A percentile compares a stretch with the other conserved stretches of the same genome.
Conservation (phyloP, 2,797 vertebrate genomes). For the Lacerta viridis region DNA sequence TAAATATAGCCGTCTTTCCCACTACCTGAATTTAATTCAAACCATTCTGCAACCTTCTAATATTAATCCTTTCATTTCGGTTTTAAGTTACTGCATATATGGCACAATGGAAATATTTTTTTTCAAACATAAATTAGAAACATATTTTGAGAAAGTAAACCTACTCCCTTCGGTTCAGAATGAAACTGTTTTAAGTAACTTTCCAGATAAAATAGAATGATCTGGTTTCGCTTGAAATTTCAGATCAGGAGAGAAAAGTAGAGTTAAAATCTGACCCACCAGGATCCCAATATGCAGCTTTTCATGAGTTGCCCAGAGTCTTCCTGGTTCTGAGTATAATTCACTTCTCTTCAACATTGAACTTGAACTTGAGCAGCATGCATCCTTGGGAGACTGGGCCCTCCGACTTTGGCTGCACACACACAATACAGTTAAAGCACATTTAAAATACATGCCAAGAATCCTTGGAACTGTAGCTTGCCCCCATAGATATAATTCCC, state of each 20-base stretch:
- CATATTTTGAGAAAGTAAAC: constrained; percentile 75
- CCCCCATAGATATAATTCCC: background rate
- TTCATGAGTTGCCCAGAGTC: constrained; percentile 17
- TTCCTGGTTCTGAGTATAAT: background rate
- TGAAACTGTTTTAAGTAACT: constrained; percentile 78
- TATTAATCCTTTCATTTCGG: constrained; percentile 84
- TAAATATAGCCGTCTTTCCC: constrained; percentile 76
- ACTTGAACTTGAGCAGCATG: background rate
- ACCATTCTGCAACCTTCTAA: constrained; percentile 82
- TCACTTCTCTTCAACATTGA: background rate
- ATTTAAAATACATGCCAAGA: background rate
- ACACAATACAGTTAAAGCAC: background rate
- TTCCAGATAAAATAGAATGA: constrained; percentile 64
- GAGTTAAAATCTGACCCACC: constrained; percentile 8
- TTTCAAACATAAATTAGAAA: constrained; percentile 84
- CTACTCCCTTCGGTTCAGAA: constrained; percentile 68
- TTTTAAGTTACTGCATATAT: constrained; percentile 84
- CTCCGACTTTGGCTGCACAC: background rate
- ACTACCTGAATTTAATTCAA: constrained; percentile 88
- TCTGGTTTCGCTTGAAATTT: constrained; percentile 53
- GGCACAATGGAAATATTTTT: constrained; percentile 85
- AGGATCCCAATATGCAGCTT: background rate
- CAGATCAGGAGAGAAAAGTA: constrained; percentile 46
- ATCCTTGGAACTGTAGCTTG: background rate
- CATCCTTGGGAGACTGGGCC: background rate